These are phyloP conservation scores for Luperina testacea DNA, from an alignment of 2,888 invertebrate genomes.

Conservation along the genomic window DNA sequence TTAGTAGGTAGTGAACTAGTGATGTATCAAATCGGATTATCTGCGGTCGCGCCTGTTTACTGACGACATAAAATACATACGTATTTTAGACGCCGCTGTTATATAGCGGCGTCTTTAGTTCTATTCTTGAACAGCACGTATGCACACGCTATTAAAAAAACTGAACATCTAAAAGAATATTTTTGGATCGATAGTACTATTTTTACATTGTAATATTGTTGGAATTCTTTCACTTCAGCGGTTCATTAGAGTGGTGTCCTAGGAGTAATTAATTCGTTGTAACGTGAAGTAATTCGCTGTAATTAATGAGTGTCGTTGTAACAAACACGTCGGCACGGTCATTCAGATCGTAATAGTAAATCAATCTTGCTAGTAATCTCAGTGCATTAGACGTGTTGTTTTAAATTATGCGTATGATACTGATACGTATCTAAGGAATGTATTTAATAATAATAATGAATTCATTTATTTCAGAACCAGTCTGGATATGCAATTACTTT, in stretches of 20 bases:
- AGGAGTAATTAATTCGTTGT: constrained; percentile 24
- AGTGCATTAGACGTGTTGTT: constrained; percentile 18
- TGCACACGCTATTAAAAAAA: constrained; percentile 38
- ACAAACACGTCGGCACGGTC: constrained; percentile 20
- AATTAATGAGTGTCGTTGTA: constrained; percentile 36
- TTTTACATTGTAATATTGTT: constrained; percentile 38
- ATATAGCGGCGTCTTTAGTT: constrained; percentile 48
- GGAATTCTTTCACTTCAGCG: constrained; percentile 25
- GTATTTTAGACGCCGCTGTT: too few species aligned
- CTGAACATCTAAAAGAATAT: constrained; percentile 32
- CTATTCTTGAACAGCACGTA: constrained; percentile 49
- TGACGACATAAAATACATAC: constrained; percentile 21
- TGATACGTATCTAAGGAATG: background rate
- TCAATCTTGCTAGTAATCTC: constrained; percentile 32
- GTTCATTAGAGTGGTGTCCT: constrained; percentile 23
- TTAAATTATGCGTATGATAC: background rate
- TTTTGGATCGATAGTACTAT: constrained; percentile 50
- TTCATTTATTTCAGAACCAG: too few species aligned
- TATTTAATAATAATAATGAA: background rate
- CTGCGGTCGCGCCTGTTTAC: constrained; percentile 48
- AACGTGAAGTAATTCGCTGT: constrained; percentile 25
- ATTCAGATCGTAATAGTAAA: constrained; percentile 38
- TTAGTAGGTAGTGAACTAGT: constrained; percentile 53
- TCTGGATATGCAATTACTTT: too few species aligned
- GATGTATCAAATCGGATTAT: constrained; percentile 60